Percentiles rank a stretch among this genome's conserved stretches.
Conservation (phyloP, 2,888 invertebrate genomes). For the Cryptus armator region DNA sequence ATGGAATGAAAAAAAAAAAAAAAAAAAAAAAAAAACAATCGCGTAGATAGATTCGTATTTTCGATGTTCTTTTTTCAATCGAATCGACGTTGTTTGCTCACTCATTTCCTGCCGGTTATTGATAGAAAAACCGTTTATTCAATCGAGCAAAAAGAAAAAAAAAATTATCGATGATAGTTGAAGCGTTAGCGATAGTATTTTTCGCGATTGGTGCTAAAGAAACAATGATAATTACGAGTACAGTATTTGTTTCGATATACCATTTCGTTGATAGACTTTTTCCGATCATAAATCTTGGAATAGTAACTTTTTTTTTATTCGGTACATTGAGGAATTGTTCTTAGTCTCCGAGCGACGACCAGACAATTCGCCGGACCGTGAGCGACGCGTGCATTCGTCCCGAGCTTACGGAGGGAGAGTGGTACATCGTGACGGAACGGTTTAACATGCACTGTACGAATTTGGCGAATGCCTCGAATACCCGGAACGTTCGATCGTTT, state of each 20-base stretch:
- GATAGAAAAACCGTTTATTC: not conserved
- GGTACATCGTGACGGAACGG: conserved; percentile 1
- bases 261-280: too few relatives aligned
- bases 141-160: too few relatives aligned
- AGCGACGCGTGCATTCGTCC: conserved; percentile 1
- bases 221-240: too few relatives aligned
- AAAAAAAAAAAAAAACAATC: not conserved
- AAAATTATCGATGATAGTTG: too few relatives aligned
- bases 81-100: not conserved
- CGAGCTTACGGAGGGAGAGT: not conserved
- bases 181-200: too few relatives aligned
- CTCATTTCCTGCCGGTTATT: not conserved
- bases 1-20: too few relatives aligned
- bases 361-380: not conserved
- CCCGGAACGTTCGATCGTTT: conserved; percentile 57
- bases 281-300: too few relatives aligned
- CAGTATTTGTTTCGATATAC: too few relatives aligned
- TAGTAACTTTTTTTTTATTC: too few relatives aligned
- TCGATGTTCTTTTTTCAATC: not conserved
- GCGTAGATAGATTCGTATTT: not conserved
- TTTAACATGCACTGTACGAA: conserved; percentile 49
- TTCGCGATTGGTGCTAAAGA: too few relatives aligned
- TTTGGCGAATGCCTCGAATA: conserved; percentile 64
- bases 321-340: too few relatives aligned
- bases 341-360: not conserved